These are phyloP conservation scores for Heteromurus nitidus DNA, from an alignment of 2,888 invertebrate genomes.

Conservation along the genomic window DNA sequence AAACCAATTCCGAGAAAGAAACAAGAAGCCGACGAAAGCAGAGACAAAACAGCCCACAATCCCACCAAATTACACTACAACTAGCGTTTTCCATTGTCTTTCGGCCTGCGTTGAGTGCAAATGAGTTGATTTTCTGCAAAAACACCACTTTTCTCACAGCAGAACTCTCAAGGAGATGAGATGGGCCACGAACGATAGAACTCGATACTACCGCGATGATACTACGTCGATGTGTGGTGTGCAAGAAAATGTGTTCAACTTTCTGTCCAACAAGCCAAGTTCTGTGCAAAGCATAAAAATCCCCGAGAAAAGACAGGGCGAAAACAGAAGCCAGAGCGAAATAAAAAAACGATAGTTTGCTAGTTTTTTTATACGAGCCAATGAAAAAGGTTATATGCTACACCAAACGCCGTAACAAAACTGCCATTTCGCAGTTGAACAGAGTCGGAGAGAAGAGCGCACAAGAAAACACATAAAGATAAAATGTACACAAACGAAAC, in stretches of 20 bases:
- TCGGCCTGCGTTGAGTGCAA: constrained; percentile 23
- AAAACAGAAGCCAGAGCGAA: constrained; percentile 26
- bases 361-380: constrained; percentile 22
- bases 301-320: not conserved
- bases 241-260: constrained; percentile 40
- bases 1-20: not conserved
- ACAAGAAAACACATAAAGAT: constrained; percentile 40
- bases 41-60: not conserved
- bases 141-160: no score
- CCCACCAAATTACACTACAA: not conserved
- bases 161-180: not conserved
- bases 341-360: not conserved
- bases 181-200: constrained; percentile 3
- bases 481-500: constrained; percentile 32
- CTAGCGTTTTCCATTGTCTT: not conserved
- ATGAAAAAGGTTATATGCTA: constrained; percentile 29
- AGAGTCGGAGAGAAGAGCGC: not conserved
- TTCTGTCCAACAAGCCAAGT: constrained; percentile 47
- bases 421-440: not conserved
- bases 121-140: constrained; percentile 41
- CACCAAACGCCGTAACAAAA: constrained; percentile 17
- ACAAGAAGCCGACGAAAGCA: not conserved
- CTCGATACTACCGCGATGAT: constrained; percentile 1
- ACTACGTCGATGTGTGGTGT: constrained; percentile 9
- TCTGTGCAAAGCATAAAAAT: constrained; percentile 10